Evolutionary conservation across 2,888 invertebrate species (phyloP).

Genomic region (Hirudinaria manillensis): DNA sequence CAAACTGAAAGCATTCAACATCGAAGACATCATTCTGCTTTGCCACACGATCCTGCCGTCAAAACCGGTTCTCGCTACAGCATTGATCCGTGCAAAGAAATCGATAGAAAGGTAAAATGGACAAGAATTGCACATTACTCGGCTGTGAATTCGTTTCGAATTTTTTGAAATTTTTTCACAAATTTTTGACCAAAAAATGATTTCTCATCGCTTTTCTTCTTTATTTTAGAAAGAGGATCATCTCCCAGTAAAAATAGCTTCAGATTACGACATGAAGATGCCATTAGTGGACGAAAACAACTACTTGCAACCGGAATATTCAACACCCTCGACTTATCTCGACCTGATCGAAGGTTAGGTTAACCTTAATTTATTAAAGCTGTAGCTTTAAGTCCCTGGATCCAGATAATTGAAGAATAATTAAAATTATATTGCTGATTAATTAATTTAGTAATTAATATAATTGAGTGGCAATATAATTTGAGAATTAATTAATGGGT

Average conservation of each 20-base stretch:
- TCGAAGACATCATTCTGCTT: not conserved
- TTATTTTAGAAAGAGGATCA: not conserved
- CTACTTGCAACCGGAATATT: slow-evolving; percentile 20
- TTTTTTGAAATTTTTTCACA: too few species aligned
- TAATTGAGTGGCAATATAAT: too few species aligned
- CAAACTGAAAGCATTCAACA: not conserved
- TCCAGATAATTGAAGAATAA: too few species aligned
- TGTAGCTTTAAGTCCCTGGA: not conserved
- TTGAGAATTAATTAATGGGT: too few species aligned
- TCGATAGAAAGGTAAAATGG: not conserved
- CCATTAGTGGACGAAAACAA: slow-evolving; percentile 4
- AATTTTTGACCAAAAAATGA: too few species aligned
- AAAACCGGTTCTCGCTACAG: slow-evolving; percentile 12
- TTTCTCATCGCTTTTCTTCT: too few species aligned
- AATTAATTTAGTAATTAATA: too few species aligned
- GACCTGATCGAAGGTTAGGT: not conserved
- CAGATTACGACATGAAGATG: slow-evolving; percentile 20
- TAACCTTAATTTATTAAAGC: not conserved
- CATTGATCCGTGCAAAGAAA: slow-evolving; percentile 19
- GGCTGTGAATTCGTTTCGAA: too few species aligned
- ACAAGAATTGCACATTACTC: too few species aligned
- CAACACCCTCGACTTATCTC: not conserved
- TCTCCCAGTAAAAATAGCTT: not conserved
- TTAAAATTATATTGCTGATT: too few species aligned
- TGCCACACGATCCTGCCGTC: not conserved